Evolutionary conservation across 2,797 vertebrate species (phyloP).

Genomic region (Pseudochromis fuscus): DNA sequence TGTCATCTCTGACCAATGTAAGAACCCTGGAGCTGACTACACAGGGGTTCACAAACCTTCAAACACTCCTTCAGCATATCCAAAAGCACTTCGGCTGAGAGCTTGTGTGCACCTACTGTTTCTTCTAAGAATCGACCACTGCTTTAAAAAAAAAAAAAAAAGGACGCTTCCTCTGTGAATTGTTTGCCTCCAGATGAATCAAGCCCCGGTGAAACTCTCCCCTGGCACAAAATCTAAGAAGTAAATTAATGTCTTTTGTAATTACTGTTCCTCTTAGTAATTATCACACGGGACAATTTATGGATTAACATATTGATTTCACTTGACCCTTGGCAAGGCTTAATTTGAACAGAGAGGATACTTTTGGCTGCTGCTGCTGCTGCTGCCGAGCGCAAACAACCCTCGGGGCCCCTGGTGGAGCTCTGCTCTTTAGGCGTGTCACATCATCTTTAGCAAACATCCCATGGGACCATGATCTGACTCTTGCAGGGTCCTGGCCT

Average conservation of each 20-base stretch:
- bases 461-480: slow-evolving; percentile 67
- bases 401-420: slow-evolving; percentile 56
- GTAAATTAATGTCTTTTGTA: slow-evolving; percentile 86
- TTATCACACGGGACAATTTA: slow-evolving; percentile 85
- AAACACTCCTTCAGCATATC: slow-evolving; percentile 66
- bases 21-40: slow-evolving; percentile 73
- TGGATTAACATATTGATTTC: slow-evolving; percentile 87
- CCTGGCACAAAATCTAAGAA: slow-evolving; percentile 81
- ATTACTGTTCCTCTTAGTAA: slow-evolving; percentile 84
- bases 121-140: slow-evolving; percentile 60
- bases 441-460: slow-evolving; percentile 73
- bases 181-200: slow-evolving; percentile 77
- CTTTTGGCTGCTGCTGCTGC: slow-evolving; percentile 73
- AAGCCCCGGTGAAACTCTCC: slow-evolving; percentile 64
- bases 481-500: slow-evolving; percentile 62
- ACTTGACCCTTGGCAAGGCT: slow-evolving; percentile 80
- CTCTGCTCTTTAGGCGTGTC: slow-evolving; percentile 73
- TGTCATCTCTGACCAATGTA: slow-evolving; percentile 71
- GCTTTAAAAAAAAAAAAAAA: slow-evolving; percentile 50
- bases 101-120: slow-evolving; percentile 70
- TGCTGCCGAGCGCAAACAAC: slow-evolving; percentile 73
- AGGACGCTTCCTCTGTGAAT: slow-evolving; percentile 76
- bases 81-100: slow-evolving; percentile 70
- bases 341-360: slow-evolving; percentile 77
- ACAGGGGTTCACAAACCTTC: slow-evolving; percentile 75